These are phyloP conservation scores for Melanocharis versteri DNA, from an alignment of 2,113 vertebrate genomes.

Conservation along the genomic window DNA sequence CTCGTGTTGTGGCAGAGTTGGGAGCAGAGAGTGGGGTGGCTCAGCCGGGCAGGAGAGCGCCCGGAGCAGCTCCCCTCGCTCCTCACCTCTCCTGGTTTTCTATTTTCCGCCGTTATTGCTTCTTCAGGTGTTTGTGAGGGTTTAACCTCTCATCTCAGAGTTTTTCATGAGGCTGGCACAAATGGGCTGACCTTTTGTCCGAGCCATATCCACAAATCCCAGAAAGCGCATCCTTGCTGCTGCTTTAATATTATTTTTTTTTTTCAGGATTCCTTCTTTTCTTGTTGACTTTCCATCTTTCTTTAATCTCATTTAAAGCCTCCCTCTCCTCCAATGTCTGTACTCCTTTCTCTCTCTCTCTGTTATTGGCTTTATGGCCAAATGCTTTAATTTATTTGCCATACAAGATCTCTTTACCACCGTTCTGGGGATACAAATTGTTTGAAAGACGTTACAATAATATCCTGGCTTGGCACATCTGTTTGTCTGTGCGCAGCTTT, in stretches of 20 bases:
- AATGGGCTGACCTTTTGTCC: not conserved
- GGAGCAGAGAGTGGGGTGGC: accelerated
- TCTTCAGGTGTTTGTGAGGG: not conserved
- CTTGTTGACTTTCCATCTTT: not conserved
- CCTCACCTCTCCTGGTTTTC: not conserved
- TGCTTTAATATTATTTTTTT: not conserved
- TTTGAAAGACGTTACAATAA: not conserved
- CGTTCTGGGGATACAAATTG: conserved; percentile 49
- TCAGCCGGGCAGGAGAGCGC: not conserved
- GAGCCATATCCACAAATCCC: not conserved
- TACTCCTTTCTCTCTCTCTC: not conserved
- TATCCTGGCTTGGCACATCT: conserved; percentile 16
- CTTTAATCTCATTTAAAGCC: not conserved
- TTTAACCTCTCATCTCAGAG: not conserved
- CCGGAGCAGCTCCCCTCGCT: not conserved
- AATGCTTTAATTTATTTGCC: conserved; percentile 61
- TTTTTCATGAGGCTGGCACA: not conserved
- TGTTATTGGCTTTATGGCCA: not conserved
- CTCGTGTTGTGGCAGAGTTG: not conserved
- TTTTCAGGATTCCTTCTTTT: not conserved
- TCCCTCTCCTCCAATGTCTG: not conserved
- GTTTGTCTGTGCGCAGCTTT: not conserved
- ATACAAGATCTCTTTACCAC: conserved; percentile 20
- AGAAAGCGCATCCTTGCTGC: not conserved
- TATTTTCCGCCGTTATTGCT: not conserved